Evolutionary conservation across 64 coral and sea anemone species (phyloP).

Genomic region (Pocillopora damicornis): DNA sequence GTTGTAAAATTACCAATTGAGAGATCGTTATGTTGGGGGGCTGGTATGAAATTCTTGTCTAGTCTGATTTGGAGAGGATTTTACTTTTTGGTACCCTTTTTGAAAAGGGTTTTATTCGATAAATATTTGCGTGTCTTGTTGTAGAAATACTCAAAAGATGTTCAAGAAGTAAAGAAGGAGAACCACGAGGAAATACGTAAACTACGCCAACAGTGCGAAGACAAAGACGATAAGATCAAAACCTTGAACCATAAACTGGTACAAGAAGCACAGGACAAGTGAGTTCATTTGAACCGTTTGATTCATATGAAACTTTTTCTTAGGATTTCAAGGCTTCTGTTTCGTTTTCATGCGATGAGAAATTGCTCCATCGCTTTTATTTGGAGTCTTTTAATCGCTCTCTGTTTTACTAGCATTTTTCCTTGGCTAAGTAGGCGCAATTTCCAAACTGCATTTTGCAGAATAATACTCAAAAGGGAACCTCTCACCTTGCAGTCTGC

Average conservation of each 20-base stretch:
- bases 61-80: neutral
- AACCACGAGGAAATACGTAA: constrained; percentile 31
- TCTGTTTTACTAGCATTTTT: too few relatives aligned
- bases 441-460: too few relatives aligned
- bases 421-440: too few relatives aligned
- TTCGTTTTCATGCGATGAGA: too few relatives aligned
- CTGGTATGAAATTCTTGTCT: too few relatives aligned
- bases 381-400: too few relatives aligned
- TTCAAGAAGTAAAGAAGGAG: constrained; percentile 35
- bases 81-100: neutral
- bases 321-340: too few relatives aligned
- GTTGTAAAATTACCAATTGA: too few relatives aligned
- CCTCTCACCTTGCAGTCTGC: too few relatives aligned
- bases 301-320: neutral
- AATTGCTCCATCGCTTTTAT: too few relatives aligned
- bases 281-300: neutral
- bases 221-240: constrained; percentile 39
- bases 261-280: constrained; percentile 15
- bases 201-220: constrained; percentile 43
- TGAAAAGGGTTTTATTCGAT: neutral
- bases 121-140: neutral
- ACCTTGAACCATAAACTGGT: neutral
- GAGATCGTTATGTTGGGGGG: too few relatives aligned
- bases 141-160: constrained; percentile 58
- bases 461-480: too few relatives aligned